Base-by-base conservation (phyloP, 1,140 invertebrate genomes). In the Limonius californicus region DNA sequence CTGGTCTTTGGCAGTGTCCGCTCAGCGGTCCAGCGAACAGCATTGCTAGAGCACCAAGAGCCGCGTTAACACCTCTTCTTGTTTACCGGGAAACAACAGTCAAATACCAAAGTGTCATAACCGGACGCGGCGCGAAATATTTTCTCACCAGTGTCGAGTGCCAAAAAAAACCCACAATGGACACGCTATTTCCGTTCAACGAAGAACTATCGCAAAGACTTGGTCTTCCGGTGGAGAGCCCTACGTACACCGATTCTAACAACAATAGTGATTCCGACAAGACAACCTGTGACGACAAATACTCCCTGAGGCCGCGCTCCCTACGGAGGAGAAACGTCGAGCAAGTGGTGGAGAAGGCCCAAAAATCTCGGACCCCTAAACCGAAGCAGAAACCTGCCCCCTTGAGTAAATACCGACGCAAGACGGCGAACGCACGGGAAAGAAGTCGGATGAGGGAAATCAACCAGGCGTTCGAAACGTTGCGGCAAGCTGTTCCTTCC, bases 351-450 rank as follows among this genome's bases (percentile, higher is more conserved):
- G 50, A 32, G 2, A 67, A 35, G 35, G 32, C 12, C 0, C 47
- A 14, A 12, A 47, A 57, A 47, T 19, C 54, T 8, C 56, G 53
- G 18, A 47, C 15, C n/a, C 39, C 58, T 1, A 76, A 75, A 69
- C 61, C 84, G n/a, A 90, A 89, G 73, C 80, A 83, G 53, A 87
- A 87, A 75, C 85, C 91, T 3, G 85, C 91, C 43, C 92, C 92
- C 0, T 80, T 95, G 60, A 92, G 90, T 79, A 95, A 94, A 76
- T 95, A 95, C 77, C 78, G 92, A 16, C 81, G 93, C 63, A 91
- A 91, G 79, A 93, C 91, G 1, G 93, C 93, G 0, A 95, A 95
- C 80, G 91, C 91, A 0, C 77, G 93, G 2, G 93, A 95, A 76
- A 75, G 93, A 21, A 86, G 84, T 56, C 79, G 93, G 50, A 95